Percentiles rank a stretch among this genome's conserved stretches.
Conservation (phyloP, 2,797 vertebrate species). For the Uromys caudimaculatus region DNA sequence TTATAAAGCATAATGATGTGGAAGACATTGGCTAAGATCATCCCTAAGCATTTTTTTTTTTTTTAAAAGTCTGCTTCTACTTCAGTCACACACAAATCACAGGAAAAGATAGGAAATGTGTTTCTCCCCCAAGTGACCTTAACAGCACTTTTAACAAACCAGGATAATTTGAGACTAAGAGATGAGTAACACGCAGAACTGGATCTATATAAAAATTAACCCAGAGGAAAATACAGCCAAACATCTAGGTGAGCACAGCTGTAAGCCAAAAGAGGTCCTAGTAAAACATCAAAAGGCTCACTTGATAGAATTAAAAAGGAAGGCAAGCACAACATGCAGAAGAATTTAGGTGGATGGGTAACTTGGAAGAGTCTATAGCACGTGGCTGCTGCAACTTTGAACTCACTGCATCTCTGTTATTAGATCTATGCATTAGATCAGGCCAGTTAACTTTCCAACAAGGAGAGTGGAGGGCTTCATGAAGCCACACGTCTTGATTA, state of each 20-base stretch:
- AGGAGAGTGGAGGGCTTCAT: too few relatives aligned
- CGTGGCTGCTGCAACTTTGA: too few relatives aligned
- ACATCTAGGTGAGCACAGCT: neutral
- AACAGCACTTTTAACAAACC: neutral
- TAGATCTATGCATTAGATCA: neutral
- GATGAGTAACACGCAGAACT: neutral
- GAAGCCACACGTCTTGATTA: neutral
- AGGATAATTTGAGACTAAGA: neutral
- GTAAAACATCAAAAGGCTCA: neutral
- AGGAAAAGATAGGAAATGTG: neutral
- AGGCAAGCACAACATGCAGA: accelerated
- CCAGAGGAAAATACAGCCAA: neutral
- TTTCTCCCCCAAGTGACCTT: conserved; percentile 33
- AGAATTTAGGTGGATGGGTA: neutral
- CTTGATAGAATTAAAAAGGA: neutral
- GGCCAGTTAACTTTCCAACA: neutral
- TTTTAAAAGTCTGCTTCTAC: neutral
- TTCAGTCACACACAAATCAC: neutral
- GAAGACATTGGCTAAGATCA: conserved; percentile 3
- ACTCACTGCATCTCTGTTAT: neutral
- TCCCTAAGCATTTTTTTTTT: neutral
- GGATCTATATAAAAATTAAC: neutral
- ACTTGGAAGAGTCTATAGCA: neutral
- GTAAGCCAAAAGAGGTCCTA: neutral
- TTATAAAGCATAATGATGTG: conserved; percentile 50